A percentile compares a stretch with the other conserved stretches of the same genome.
These are phyloP conservation scores for Hirtodrosophila trivittata DNA, from an alignment of 2,888 invertebrate species.

Conservation along the genomic window DNA sequence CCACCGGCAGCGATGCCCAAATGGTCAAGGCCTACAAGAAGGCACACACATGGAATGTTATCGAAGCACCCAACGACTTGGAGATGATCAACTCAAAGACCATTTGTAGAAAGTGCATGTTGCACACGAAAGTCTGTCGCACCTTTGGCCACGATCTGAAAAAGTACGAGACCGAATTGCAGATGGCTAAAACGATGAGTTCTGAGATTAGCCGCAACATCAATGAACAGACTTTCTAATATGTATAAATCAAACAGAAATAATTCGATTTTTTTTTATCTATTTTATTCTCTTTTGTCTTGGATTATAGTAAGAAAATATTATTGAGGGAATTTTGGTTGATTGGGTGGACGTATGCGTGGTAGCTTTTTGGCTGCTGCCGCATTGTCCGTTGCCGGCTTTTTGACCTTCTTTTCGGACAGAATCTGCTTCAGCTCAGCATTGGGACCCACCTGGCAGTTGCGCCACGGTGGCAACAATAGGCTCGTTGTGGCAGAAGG, in stretches of 20 bases:
- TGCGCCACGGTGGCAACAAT: constrained; percentile 43
- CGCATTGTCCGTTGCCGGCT: rapidly evolving
- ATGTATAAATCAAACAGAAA: neutral
- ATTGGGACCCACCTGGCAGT: constrained; percentile 38
- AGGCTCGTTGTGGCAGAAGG: constrained; percentile 22
- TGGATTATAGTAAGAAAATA: neutral
- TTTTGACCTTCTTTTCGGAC: neutral
- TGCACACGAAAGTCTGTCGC: constrained; percentile 36
- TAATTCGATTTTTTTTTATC: neutral
- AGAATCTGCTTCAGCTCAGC: constrained; percentile 24
- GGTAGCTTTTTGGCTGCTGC: constrained; percentile 1
- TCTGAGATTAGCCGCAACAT: neutral
- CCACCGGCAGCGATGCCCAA: constrained; percentile 18
- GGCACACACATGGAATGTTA: constrained; percentile 14
- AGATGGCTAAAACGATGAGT: neutral
- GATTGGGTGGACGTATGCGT: neutral
- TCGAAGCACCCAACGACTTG: constrained; percentile 7
- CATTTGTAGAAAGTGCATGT: constrained; percentile 57
- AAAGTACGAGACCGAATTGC: constrained; percentile 10
- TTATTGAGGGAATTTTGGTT: neutral
- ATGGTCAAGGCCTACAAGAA: constrained; percentile 31
- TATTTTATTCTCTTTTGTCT: neutral
- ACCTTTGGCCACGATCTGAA: constrained; percentile 28
- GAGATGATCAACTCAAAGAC: constrained; percentile 30
- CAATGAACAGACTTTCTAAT: too few species aligned